Percentiles rank a stretch among this genome's conserved stretches.
These are phyloP conservation scores for Aramus guarauna DNA, from an alignment of 2,113 vertebrate species.

Conservation along the genomic window DNA sequence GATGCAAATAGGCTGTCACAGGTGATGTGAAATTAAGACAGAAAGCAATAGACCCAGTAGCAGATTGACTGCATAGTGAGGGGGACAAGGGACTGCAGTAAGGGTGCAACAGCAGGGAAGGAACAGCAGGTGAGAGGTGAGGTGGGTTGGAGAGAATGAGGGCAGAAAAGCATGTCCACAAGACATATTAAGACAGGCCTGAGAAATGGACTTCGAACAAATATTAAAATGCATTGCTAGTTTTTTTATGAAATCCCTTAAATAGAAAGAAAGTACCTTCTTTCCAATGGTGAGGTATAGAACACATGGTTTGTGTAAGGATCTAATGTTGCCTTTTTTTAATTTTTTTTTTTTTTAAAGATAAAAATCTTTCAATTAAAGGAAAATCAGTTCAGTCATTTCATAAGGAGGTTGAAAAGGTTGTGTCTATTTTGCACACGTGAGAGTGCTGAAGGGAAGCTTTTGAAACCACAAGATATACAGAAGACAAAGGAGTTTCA, in stretches of 20 bases:
- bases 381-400: background rate
- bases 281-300: background rate
- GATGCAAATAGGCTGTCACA: background rate
- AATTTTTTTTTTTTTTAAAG: background rate
- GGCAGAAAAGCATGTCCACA: background rate
- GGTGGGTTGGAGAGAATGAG: background rate
- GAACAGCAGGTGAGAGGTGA: background rate
- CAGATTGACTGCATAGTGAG: background rate
- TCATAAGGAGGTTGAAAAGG: background rate
- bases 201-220: background rate
- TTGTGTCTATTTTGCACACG: rapidly evolving
- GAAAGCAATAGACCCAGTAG: background rate
- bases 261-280: background rate
- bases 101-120: background rate
- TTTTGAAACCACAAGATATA: background rate
- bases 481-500: background rate
- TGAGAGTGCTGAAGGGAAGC: background rate
- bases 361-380: background rate
- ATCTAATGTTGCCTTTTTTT: background rate
- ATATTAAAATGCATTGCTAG: background rate
- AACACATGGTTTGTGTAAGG: background rate
- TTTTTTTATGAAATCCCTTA: background rate
- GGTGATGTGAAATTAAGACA: background rate
- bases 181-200: background rate
- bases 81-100: background rate